phyloP scores from a whole-genome alignment of 1,140 invertebrate genomes.

The Anastatus disparis region DNA sequence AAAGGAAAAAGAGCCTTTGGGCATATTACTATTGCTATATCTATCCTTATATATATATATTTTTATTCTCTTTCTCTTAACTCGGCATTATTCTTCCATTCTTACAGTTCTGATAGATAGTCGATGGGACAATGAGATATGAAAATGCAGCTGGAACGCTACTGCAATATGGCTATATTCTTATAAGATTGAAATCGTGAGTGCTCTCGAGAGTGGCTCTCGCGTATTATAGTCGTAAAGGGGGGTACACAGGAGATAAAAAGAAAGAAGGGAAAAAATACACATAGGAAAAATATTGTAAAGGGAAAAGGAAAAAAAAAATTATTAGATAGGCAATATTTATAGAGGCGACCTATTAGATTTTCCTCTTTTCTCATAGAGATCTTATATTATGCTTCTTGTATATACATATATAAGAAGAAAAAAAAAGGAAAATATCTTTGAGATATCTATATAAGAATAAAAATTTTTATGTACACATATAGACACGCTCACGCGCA shows the following conservation, averaged over 20 bases:
- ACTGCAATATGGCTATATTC: conserved; percentile 14
- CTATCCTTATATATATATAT: background rate
- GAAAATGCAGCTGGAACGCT: conserved; percentile 32
- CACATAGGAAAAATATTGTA: too few relatives aligned
- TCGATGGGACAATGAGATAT: conserved; percentile 41
- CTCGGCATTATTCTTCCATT: conserved; percentile 27
- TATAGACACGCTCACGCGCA: too few relatives aligned
- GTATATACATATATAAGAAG: background rate
- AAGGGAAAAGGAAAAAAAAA: conserved; percentile 2
- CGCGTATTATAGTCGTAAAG: too few relatives aligned
- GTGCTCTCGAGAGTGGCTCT: too few relatives aligned
- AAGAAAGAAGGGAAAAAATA: background rate
- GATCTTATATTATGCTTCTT: background rate
- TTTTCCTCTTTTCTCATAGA: conserved; percentile 7
- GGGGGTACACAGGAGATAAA: background rate
- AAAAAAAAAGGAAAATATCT: too few relatives aligned
- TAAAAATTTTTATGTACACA: too few relatives aligned
- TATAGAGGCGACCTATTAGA: conserved; percentile 16
- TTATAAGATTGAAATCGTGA: conserved; percentile 34
- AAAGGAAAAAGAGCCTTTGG: conserved; percentile 7
- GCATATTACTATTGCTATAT: too few relatives aligned
- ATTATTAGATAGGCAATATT: conserved; percentile 18
- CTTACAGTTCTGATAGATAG: conserved; percentile 36
- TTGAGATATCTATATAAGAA: too few relatives aligned
- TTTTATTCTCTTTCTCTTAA: background rate